Percentiles rank a stretch among this genome's conserved stretches.
These are phyloP conservation scores for Equus przewalskii DNA, from an alignment of 2,113 vertebrate genomes.

Conservation along the genomic window DNA sequence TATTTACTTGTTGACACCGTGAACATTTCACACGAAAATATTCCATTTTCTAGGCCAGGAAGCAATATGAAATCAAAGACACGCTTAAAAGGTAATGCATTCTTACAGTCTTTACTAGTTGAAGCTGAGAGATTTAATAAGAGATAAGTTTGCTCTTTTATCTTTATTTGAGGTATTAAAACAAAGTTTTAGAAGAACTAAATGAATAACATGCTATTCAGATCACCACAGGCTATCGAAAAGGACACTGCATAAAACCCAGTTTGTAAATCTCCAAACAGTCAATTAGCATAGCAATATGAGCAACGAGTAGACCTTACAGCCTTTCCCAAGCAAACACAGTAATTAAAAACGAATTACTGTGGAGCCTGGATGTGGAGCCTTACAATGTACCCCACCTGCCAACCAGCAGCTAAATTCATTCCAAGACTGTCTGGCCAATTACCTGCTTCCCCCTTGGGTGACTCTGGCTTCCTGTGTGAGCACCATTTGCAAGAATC, in stretches of 20 bases:
- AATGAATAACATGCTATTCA: slow-evolving; percentile 63
- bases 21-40: slow-evolving; percentile 51
- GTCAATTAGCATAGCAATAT: slow-evolving; percentile 75
- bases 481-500: slow-evolving; percentile 28
- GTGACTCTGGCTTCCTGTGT: not conserved
- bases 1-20: slow-evolving; percentile 46
- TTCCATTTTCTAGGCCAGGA: slow-evolving; percentile 41
- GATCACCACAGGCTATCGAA: slow-evolving; percentile 37
- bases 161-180: slow-evolving; percentile 55
- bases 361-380: slow-evolving; percentile 36
- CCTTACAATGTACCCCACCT: slow-evolving; percentile 60
- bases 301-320: slow-evolving; percentile 74
- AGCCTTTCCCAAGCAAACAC: slow-evolving; percentile 76
- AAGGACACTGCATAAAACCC: slow-evolving; percentile 65
- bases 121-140: slow-evolving; percentile 47
- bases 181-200: slow-evolving; percentile 57
- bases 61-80: slow-evolving; percentile 60
- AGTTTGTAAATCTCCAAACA: slow-evolving; percentile 75
- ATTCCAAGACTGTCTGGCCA: slow-evolving; percentile 70
- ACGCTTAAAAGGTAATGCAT: slow-evolving; percentile 15
- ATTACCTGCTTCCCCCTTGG: slow-evolving; percentile 58
- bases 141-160: slow-evolving; percentile 38
- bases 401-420: slow-evolving; percentile 73
- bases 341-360: slow-evolving; percentile 82
- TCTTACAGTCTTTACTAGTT: not conserved